These are phyloP conservation scores for Darevskia nairensis DNA, from an alignment of 2,797 vertebrate genomes.

Conservation along the genomic window DNA sequence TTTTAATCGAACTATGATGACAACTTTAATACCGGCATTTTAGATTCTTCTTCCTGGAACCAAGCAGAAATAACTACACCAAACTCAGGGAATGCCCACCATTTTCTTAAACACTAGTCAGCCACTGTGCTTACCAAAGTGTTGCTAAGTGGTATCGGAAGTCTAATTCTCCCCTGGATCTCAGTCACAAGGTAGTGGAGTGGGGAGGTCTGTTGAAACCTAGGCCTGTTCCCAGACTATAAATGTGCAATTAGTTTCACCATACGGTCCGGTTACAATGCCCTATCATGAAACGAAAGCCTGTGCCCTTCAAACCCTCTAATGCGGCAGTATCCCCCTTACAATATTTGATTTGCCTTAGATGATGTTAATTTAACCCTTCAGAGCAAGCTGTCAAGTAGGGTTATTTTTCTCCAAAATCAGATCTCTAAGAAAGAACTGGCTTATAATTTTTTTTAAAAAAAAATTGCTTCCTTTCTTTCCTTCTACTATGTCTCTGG, in stretches of 20 bases:
- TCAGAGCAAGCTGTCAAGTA: conserved; percentile 7
- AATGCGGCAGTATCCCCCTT: not conserved
- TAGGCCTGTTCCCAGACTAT: not conserved
- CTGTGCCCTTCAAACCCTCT: not conserved
- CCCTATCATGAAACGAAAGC: not conserved
- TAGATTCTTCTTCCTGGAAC: not conserved
- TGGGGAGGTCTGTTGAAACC: not conserved
- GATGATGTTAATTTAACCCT: conserved; percentile 26
- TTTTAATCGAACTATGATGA: rapidly evolving
- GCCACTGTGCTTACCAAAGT: rapidly evolving
- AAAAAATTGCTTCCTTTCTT: not conserved
- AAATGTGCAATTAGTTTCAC: not conserved
- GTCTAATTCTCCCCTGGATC: not conserved
- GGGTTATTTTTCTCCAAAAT: conserved; percentile 29
- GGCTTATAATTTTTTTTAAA: not conserved
- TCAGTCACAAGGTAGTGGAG: not conserved
- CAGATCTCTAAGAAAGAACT: conserved; percentile 12
- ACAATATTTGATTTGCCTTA: conserved; percentile 13
- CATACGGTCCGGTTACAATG: not conserved
- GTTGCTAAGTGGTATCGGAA: not conserved
- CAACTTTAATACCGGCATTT: rapidly evolving
- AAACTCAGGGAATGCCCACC: not conserved
- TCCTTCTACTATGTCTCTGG: not conserved
- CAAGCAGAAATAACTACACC: rapidly evolving
- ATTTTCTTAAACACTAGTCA: not conserved